Conservation (phyloP, 1,140 invertebrate genomes). For the Mercenaria mercenaria region DNA sequence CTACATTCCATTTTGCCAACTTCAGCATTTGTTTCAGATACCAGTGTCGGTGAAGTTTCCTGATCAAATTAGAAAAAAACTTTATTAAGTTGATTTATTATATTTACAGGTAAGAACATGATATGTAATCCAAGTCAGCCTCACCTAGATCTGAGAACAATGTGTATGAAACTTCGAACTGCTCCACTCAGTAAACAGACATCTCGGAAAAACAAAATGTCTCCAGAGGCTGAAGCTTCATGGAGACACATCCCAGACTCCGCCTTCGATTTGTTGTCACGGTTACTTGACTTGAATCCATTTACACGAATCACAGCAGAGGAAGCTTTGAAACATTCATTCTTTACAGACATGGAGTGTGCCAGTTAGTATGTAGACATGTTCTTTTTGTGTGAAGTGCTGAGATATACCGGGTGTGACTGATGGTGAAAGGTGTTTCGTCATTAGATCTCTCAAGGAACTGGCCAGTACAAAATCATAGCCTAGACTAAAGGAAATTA, state of each 20-base stretch:
- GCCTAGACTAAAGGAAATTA: no score
- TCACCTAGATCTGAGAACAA: conserved; percentile 86
- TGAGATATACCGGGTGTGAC: no score
- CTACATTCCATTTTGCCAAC: no score
- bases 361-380: neutral
- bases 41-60: no score
- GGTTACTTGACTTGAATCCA: conserved; percentile 84
- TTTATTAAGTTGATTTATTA: no score
- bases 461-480: no score
- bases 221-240: conserved; percentile 53
- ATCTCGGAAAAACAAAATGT: conserved; percentile 37
- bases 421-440: no score
- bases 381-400: no score
- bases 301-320: conserved; percentile 83
- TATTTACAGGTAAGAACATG: conserved; percentile 87
- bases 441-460: no score
- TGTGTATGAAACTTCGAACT: conserved; percentile 78
- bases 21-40: no score
- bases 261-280: conserved; percentile 82
- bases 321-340: conserved; percentile 82
- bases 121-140: conserved; percentile 87
- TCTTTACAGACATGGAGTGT: conserved; percentile 71
- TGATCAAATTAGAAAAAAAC: no score
- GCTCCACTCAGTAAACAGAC: conserved; percentile 57
- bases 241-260: conserved; percentile 79